These are phyloP conservation scores for Heliconius eleuchia DNA, from an alignment of 1,140 invertebrate species.

Conservation along the genomic window DNA sequence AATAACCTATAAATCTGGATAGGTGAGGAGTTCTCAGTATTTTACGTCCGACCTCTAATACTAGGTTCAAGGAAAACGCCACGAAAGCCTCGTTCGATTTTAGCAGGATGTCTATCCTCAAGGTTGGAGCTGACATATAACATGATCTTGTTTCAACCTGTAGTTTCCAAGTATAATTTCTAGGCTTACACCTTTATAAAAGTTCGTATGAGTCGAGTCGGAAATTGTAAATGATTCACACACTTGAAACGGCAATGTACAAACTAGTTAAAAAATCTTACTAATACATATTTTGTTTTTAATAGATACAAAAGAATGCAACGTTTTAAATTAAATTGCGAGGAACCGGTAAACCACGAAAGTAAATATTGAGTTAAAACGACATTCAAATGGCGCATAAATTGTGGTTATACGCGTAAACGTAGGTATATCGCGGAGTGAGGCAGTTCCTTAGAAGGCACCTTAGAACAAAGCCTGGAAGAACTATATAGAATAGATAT, in stretches of 20 bases:
- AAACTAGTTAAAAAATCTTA: background rate
- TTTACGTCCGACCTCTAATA: conserved; percentile 35
- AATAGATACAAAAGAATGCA: background rate
- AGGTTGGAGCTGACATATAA: conserved; percentile 29
- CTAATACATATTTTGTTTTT: background rate
- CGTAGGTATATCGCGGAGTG: conserved; percentile 36
- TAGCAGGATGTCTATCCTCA: conserved; percentile 42
- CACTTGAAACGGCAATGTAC: background rate
- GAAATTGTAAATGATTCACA: background rate
- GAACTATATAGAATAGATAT: background rate
- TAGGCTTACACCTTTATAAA: background rate
- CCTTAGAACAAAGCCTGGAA: background rate
- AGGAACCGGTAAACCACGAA: conserved; percentile 18
- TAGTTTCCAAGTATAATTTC: background rate
- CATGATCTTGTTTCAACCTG: background rate
- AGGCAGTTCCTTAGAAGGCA: conserved; percentile 25
- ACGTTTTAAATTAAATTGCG: conserved; percentile 10
- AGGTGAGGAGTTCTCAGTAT: conserved; percentile 29
- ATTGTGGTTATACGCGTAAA: conserved; percentile 45
- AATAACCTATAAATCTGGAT: conserved; percentile 12
- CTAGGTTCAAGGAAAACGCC: conserved; percentile 46
- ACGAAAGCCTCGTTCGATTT: conserved; percentile 41
- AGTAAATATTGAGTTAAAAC: conserved; percentile 31
- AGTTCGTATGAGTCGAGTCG: background rate
- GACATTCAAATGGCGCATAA: conserved; percentile 52